These are phyloP conservation scores for Ageneiosus marmoratus DNA, from an alignment of 2,113 vertebrate species.

Conservation along the genomic window DNA sequence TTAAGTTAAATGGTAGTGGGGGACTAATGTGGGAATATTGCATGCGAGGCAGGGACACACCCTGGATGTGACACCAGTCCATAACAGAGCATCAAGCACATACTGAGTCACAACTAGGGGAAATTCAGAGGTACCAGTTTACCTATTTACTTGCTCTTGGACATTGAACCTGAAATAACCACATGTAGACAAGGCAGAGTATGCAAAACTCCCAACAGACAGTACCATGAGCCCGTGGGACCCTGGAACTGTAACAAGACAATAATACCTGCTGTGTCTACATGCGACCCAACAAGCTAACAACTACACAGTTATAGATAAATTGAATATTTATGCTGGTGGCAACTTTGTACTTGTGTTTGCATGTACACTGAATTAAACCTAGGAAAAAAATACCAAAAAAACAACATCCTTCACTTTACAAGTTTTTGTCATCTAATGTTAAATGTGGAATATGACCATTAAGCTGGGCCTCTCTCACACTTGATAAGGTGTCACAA, in stretches of 20 bases:
- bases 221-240: background rate
- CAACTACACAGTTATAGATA: background rate
- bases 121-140: background rate
- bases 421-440: background rate
- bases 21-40: background rate
- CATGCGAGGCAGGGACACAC: background rate
- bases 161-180: background rate
- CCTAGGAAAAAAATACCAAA: background rate
- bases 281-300: background rate
- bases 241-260: background rate
- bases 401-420: background rate
- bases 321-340: background rate
- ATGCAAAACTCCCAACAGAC: background rate
- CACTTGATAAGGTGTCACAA: constrained; percentile 35
- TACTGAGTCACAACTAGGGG: background rate
- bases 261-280: background rate
- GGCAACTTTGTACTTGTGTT: background rate
- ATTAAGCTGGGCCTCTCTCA: background rate
- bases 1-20: too few species aligned
- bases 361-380: background rate
- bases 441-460: background rate
- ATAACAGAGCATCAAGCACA: background rate
- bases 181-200: background rate
- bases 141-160: background rate
- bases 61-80: background rate